phyloP scores from a whole-genome alignment of 2,888 invertebrate species.

The Leptothorax acervorum region DNA sequence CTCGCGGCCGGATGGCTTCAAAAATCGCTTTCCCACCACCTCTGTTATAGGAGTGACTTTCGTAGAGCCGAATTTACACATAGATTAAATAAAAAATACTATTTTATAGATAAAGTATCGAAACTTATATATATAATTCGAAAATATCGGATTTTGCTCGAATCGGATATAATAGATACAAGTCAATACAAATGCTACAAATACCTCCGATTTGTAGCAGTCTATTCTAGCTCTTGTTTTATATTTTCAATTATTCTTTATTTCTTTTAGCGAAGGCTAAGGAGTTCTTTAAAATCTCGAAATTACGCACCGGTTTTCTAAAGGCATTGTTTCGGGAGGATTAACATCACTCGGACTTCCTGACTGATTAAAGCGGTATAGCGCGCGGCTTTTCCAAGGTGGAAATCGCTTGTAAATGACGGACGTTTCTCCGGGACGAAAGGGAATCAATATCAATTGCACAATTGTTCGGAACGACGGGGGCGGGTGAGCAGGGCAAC shows the following conservation, averaged over 20 bases:
- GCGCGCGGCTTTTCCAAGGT: background rate
- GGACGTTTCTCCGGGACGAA: conserved; percentile 28
- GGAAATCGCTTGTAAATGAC: conserved; percentile 37
- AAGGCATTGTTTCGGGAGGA: background rate
- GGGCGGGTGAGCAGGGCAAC: background rate
- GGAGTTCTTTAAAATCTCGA: background rate
- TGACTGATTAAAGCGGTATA: conserved; percentile 18
- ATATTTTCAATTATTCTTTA: background rate
- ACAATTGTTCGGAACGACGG: conserved; percentile 51
- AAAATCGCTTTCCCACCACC: conserved; percentile 60
- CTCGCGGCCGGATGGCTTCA: conserved; percentile 56
- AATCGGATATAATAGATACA: background rate
- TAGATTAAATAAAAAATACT: conserved; percentile 11
- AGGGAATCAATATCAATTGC: conserved; percentile 38
- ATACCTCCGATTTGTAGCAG: background rate
- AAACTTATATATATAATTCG: background rate
- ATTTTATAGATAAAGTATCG: background rate
- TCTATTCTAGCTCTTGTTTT: background rate
- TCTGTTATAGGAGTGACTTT: background rate
- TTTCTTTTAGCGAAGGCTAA: background rate
- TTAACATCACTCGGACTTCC: conserved; percentile 21
- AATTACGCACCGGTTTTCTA: background rate
- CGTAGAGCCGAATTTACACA: background rate
- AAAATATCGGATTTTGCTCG: background rate
- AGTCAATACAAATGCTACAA: background rate